A percentile compares a stretch with the other conserved stretches of the same genome.
Evolutionary conservation across 2,113 vertebrate genomes (phyloP).

Genomic region (Trichechus manatus): DNA sequence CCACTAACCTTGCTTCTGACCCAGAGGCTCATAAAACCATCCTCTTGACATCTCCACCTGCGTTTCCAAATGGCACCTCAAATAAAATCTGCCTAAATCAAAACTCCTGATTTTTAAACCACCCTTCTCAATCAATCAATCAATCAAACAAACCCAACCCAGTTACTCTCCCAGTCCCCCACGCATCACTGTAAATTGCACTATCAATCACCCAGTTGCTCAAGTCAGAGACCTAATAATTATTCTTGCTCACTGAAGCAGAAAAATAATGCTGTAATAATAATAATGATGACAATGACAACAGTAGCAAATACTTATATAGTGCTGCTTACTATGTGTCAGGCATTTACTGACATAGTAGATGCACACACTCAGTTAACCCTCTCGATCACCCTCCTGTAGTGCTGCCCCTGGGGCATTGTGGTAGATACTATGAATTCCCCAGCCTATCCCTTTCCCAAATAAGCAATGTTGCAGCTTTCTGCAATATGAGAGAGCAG

Average conservation of each 20-base stretch:
- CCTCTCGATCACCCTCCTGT: not conserved
- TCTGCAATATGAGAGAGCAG: not conserved
- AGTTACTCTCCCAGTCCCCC: not conserved
- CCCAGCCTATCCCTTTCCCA: not conserved
- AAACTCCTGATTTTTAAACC: not conserved
- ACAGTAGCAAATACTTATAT: not conserved
- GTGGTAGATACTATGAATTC: not conserved
- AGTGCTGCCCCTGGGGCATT: not conserved
- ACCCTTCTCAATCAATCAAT: not conserved
- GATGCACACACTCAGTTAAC: not conserved
- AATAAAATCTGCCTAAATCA: not conserved
- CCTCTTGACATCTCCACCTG: not conserved
- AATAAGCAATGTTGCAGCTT: not conserved
- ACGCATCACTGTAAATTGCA: not conserved
- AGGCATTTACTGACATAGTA: not conserved
- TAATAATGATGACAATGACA: not conserved
- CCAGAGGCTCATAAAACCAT: not conserved
- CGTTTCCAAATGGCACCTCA: not conserved
- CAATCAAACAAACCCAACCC: not conserved
- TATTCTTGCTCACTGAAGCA: not conserved
- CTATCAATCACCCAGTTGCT: not conserved
- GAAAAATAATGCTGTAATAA: not conserved
- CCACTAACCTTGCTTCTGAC: not conserved
- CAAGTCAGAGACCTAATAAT: not conserved
- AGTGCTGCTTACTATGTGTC: not conserved